phyloP scores from a whole-genome alignment of 2,888 invertebrate species.

The Caenorhabditis angaria region DNA sequence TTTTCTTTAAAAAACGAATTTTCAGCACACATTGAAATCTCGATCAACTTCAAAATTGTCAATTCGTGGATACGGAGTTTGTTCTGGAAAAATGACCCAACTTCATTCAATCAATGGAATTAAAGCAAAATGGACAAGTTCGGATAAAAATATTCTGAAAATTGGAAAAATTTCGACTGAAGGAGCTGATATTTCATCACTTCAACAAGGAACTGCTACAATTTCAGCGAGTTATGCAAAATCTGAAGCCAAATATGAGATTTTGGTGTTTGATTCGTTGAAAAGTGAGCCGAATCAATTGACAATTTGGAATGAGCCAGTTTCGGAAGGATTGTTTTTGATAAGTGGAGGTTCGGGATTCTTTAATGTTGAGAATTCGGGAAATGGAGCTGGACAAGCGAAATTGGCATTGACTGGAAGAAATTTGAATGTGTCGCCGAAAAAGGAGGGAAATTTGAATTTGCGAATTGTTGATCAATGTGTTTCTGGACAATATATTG shows the following conservation, averaged over 20 bases:
- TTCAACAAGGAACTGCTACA: conserved; percentile 22
- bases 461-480: conserved; percentile 58
- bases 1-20: neutral
- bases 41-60: conserved; percentile 23
- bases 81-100: conserved; percentile 25
- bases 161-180: conserved; percentile 11
- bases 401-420: conserved; percentile 19
- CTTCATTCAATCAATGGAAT: conserved; percentile 47
- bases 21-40: conserved; percentile 42
- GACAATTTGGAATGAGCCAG: conserved; percentile 60
- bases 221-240: conserved; percentile 26
- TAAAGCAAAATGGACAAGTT: conserved; percentile 30
- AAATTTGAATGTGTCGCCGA: conserved; percentile 40
- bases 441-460: conserved; percentile 43
- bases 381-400: conserved; percentile 3
- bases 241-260: conserved; percentile 35
- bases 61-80: conserved; percentile 46
- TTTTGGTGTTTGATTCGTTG: conserved; percentile 44
- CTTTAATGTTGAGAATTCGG: conserved; percentile 50
- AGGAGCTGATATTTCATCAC: conserved; percentile 11
- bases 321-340: conserved; percentile 41
- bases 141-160: conserved; percentile 21
- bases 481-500: conserved; percentile 44
- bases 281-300: conserved; percentile 26
- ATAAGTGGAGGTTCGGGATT: conserved; percentile 66